phyloP scores from a whole-genome alignment of 2,797 vertebrate genomes.

The Crocodylus rhombifer region DNA sequence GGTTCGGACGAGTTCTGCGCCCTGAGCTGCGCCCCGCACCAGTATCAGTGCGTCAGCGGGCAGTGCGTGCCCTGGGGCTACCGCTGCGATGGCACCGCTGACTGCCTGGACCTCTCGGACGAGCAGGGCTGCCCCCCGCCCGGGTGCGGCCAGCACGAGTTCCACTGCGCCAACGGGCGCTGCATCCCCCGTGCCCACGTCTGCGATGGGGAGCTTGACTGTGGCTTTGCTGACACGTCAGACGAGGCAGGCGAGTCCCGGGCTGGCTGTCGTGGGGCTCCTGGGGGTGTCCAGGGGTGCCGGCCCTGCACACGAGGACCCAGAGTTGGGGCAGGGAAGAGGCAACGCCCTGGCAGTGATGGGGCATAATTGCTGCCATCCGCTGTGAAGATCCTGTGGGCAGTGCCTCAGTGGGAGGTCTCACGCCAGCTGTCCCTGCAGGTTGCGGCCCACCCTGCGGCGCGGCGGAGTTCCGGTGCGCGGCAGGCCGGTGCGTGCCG shows the following conservation, averaged over 20 bases:
- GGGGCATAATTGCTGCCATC: too few relatives aligned
- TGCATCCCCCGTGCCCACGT: slow-evolving; percentile 84
- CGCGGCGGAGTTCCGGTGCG: slow-evolving; percentile 85
- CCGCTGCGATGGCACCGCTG: slow-evolving; percentile 85
- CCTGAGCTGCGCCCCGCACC: slow-evolving; percentile 81
- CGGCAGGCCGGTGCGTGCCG: slow-evolving; percentile 84
- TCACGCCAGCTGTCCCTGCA: slow-evolving; percentile 15
- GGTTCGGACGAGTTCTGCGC: slow-evolving; percentile 91
- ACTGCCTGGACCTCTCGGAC: slow-evolving; percentile 90
- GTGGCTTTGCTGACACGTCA: slow-evolving; percentile 76
- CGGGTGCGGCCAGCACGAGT: slow-evolving; percentile 80
- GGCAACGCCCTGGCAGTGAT: too few relatives aligned
- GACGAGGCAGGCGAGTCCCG: slow-evolving; percentile 89
- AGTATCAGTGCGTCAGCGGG: slow-evolving; percentile 85
- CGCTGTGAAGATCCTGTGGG: too few relatives aligned
- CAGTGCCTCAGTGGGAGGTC: fast-evolving
- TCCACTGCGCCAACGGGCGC: slow-evolving; percentile 84
- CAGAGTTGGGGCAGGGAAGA: not conserved
- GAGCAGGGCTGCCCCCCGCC: slow-evolving; percentile 82
- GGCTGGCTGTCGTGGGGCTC: slow-evolving; percentile 80
- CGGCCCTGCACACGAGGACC: not conserved
- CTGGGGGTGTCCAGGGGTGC: slow-evolving; percentile 81
- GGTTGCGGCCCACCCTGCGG: slow-evolving; percentile 85
- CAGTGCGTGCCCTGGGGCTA: slow-evolving; percentile 85
- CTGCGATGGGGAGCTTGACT: slow-evolving; percentile 89